Conservation (phyloP, 2,888 invertebrate species). For the Parnassius orleans region DNA sequence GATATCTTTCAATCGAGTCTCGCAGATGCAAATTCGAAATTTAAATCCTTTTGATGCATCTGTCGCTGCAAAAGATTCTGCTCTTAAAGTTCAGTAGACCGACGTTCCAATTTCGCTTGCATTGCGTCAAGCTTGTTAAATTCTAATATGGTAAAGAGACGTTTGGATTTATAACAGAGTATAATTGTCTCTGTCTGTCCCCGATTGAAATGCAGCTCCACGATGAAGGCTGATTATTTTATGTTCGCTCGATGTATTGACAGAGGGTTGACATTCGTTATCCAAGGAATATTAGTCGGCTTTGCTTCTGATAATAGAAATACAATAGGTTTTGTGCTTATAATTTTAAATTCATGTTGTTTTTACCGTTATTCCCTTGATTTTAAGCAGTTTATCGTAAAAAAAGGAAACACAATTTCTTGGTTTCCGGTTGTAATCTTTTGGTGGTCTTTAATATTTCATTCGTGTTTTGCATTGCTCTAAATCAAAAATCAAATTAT, state of each 20-base stretch:
- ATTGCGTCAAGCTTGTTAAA: constrained; percentile 26
- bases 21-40: constrained; percentile 40
- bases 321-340: neutral
- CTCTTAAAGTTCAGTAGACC: neutral
- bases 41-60: constrained; percentile 34
- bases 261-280: constrained; percentile 15
- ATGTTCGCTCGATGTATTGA: constrained; percentile 14
- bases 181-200: constrained; percentile 50
- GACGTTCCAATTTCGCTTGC: constrained; percentile 1
- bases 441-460: constrained; percentile 8
- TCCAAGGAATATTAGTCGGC: constrained; percentile 1
- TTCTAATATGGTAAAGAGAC: constrained; percentile 46
- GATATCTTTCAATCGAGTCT: constrained; percentile 46
- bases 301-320: constrained; percentile 17
- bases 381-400: neutral
- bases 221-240: constrained; percentile 32
- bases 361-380: constrained; percentile 7
- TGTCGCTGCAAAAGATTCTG: neutral
- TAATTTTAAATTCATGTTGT: neutral
- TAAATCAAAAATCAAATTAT: too few species aligned
- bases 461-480: neutral
- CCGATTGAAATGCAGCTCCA: constrained; percentile 35
- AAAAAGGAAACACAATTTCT: neutral
- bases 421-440: constrained; percentile 6
- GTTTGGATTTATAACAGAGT: constrained; percentile 50